phyloP scores from a whole-genome alignment of 2,797 vertebrate species.

The Hipposideros larvatus region DNA sequence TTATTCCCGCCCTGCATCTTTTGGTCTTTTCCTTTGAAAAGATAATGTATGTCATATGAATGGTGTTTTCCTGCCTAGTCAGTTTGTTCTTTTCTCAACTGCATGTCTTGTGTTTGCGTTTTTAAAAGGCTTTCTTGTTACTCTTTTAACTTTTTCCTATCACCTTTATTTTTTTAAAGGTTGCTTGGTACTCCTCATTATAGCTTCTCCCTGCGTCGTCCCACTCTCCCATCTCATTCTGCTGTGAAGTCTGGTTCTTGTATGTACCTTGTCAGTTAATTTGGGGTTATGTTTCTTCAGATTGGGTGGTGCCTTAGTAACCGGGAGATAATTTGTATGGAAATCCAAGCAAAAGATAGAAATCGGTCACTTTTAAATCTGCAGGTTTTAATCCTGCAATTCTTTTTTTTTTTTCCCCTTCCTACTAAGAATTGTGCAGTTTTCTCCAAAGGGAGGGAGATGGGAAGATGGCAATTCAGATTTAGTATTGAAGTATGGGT shows the following conservation, averaged over 20 bases:
- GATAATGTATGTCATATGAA: not conserved
- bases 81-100: not conserved
- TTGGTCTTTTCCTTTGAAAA: conserved; percentile 50
- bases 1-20: not conserved
- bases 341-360: not conserved
- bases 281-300: conserved; percentile 45
- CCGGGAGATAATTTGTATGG: not conserved
- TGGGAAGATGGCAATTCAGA: not conserved
- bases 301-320: conserved; percentile 29
- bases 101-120: not conserved
- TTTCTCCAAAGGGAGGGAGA: not conserved
- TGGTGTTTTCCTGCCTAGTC: conserved; percentile 22
- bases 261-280: not conserved
- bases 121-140: not conserved
- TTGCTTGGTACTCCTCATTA: not conserved
- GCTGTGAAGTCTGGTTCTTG: not conserved
- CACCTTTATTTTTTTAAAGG: not conserved
- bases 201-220: not conserved
- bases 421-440: not conserved
- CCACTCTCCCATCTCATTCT: not conserved
- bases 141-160: not conserved
- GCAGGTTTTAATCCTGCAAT: conserved; percentile 17
- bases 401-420: not conserved
- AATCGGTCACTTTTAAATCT: conserved; percentile 15
- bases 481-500: not conserved